phyloP scores from a whole-genome alignment of 2,797 vertebrate genomes.

The Poeciliopsis presidionis region DNA sequence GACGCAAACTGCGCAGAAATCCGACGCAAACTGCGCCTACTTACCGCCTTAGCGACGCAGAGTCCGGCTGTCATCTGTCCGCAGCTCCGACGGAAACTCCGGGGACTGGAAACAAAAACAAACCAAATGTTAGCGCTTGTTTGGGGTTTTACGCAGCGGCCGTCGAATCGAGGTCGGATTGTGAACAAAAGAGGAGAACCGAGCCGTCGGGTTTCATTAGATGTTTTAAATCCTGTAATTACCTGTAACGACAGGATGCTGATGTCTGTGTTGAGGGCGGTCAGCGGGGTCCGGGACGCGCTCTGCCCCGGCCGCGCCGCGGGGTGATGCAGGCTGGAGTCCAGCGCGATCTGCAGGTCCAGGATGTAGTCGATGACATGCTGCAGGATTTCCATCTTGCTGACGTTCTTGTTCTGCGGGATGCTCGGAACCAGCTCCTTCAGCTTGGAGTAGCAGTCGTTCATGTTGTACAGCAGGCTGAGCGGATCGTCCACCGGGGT shows the following conservation, averaged over 20 bases:
- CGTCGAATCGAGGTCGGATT: conserved; percentile 35
- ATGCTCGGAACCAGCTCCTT: conserved; percentile 99
- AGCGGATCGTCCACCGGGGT: conserved; percentile 95
- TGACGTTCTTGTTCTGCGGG: conserved; percentile 97
- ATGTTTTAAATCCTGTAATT: conserved; percentile 47
- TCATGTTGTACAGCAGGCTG: conserved; percentile 98
- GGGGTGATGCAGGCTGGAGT: conserved; percentile 92
- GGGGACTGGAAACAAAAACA: conserved; percentile 86
- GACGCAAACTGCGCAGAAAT: background rate
- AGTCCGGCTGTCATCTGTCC: conserved; percentile 95
- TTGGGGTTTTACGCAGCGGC: conserved; percentile 23
- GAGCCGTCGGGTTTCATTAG: conserved; percentile 12
- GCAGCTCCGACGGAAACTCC: conserved; percentile 94
- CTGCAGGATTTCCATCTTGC: conserved; percentile 99
- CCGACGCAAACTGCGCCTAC: conserved; percentile 36
- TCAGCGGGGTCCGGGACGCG: conserved; percentile 90
- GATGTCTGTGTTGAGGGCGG: conserved; percentile 97
- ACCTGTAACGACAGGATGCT: conserved; percentile 98
- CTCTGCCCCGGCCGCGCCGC: conserved; percentile 78
- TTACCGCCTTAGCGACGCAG: conserved; percentile 94
- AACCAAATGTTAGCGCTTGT: conserved; percentile 45
- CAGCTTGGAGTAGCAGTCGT: conserved; percentile 98
- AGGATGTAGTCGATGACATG: conserved; percentile 99
- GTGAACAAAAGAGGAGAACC: conserved; percentile 50
- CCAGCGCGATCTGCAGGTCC: conserved; percentile 98